Conservation (phyloP, 2,888 invertebrate genomes). For the Synanthedon andrenaeformis region DNA sequence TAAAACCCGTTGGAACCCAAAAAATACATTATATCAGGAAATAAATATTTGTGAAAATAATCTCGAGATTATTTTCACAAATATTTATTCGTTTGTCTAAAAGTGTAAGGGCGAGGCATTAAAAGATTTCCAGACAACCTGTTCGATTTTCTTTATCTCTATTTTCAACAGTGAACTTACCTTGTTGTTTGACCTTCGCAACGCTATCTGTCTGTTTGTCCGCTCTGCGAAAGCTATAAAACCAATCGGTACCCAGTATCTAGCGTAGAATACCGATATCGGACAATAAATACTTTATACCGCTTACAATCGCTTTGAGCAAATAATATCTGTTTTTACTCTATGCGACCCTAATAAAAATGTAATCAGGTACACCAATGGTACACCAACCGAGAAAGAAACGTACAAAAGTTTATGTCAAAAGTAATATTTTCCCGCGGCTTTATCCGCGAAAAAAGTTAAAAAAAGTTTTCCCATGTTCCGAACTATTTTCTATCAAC, state of each 20-base stretch:
- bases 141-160: not conserved
- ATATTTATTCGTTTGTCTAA: not conserved
- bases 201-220: constrained; percentile 6
- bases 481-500: too few species aligned
- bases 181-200: constrained; percentile 7
- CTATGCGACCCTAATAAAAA: too few species aligned
- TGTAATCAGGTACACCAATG: too few species aligned
- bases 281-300: constrained; percentile 17
- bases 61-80: too few species aligned
- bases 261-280: constrained; percentile 8
- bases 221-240: constrained; percentile 5
- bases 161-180: not conserved
- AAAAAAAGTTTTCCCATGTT: too few species aligned
- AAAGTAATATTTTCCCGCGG: too few species aligned
- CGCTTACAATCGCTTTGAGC: not conserved
- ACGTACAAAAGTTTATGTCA: too few species aligned
- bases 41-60: too few species aligned
- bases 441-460: too few species aligned
- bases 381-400: too few species aligned
- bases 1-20: too few species aligned
- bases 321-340: not conserved
- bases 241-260: constrained; percentile 5
- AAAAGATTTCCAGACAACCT: not conserved
- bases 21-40: too few species aligned
- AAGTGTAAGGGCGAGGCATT: not conserved